Evolutionary conservation across 2,888 invertebrate genomes (phyloP), one percentile per base, ranked within the genome.

Genomic region (Rosalia funebris): DNA sequence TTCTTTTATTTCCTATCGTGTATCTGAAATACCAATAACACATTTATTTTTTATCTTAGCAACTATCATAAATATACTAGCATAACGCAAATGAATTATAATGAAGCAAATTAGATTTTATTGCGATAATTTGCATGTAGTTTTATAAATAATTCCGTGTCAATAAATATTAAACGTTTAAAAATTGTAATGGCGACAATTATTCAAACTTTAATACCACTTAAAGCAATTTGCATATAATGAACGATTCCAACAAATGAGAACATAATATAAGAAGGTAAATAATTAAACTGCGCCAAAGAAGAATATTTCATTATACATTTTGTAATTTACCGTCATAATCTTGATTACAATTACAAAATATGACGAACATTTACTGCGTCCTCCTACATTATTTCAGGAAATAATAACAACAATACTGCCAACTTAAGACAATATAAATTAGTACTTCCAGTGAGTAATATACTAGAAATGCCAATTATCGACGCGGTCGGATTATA

Each of bases 311-410:
- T 74, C 74, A 76, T 73, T 74, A 71, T 71, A 71, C 68, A 72
- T 74, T 77, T 75, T 71, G 73, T 75, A 78, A 77, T 77, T 76
- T 75, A 74, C 77, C 67, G 68, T 70, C 74, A 66, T 72, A 77
- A 80, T 79, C 79, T 79, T 79, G 79, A 80, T 80, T 79, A 74
- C 78, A 80, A 80, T 80, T 80, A 79, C 78, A 77, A 80, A 80
- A 79, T 80, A 80, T 77, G 79, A 73, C 72, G 75, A 73, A 76
- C 80, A 78, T 79, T 80, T 76, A 74, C 78, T 62, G 75, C 71
- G 79, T 79, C 79, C 79, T 72, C 80, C 80, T 74, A 79, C 79
- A 74, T 73, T 71, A 70, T 78, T 79, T 79, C 79, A 78, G 77
- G 78, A 79, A 79, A 78, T 77, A 79, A 78, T 77, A 78, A 76